Base-by-base conservation (phyloP, 2,113 vertebrate genomes). In the Alexandromys fortis region DNA sequence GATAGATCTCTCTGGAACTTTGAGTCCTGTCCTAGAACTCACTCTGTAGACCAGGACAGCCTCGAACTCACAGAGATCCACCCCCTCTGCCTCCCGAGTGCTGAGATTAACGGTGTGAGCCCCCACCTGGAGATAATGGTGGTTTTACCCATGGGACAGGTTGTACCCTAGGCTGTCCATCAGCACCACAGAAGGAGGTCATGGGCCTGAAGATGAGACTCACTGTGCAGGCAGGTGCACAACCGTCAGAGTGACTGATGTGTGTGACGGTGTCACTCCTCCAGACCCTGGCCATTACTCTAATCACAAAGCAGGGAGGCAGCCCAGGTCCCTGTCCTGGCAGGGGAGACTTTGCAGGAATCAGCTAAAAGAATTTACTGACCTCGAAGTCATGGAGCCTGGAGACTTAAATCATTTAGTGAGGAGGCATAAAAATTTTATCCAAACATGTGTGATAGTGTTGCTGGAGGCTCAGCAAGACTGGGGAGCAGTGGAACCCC, bases 401-500 rank as follows among this genome's bases (percentile, higher is more conserved):
- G 5, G 67, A 5, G 24, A 1, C 21, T 21, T 58, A 4, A 2
- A 10, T 38, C 35, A 78, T 1, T 55, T 19, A 14, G 33, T 5
- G 28, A 85, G 5, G 24, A 22, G 0, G 45, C 4, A 16, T 47
- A 12, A 3, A 19, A n/a, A 0, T 26, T n/a, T 6, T 12, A 86
- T 55, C 94, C 14, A 14, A 55, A 58, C 68, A 52, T 0, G 0
- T 0, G 12, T 16, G 2, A 4, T 58, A 33, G 78, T 14, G 0
- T 1, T 1, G 4, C 3, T 6, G 12, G 8, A 4, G 22, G 22
- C 11, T 24, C 22, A 9, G 24, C 0, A 0, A 17, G 11, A n/a
- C 86, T 0, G 30, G 19, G 42, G n/a, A 0, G 0, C 0, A 24
- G 92, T n/a, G 35, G 35, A 5, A 30, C 6, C n/a, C 7, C 0